A percentile compares a stretch with the other conserved stretches of the same genome.
These are phyloP conservation scores for Oreotrochilus melanogaster DNA, from an alignment of 2,113 vertebrate species.

Conservation along the genomic window DNA sequence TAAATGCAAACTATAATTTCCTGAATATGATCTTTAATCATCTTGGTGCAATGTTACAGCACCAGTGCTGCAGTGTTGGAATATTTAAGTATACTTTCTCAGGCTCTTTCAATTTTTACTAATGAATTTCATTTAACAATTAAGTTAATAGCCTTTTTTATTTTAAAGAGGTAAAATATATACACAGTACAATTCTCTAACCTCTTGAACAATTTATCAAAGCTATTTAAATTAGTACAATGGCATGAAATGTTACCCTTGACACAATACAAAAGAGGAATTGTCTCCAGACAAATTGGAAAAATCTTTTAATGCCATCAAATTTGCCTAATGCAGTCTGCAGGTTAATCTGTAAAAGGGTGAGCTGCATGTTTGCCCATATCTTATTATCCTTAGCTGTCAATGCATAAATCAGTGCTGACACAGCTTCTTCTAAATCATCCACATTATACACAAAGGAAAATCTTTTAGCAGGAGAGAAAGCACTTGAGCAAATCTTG, in stretches of 20 bases:
- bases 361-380: slow-evolving; percentile 82
- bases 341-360: slow-evolving; percentile 88
- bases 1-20: slow-evolving; percentile 57
- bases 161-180: slow-evolving; percentile 82
- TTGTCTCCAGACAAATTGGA: slow-evolving; percentile 88
- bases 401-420: slow-evolving; percentile 87
- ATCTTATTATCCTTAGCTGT: slow-evolving; percentile 87
- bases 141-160: slow-evolving; percentile 85
- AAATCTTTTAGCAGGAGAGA: slow-evolving; percentile 55
- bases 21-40: slow-evolving; percentile 58
- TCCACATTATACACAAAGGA: slow-evolving; percentile 72
- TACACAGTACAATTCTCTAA: slow-evolving; percentile 78
- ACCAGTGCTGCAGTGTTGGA: background rate
- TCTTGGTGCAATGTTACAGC: slow-evolving; percentile 50
- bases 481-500: slow-evolving; percentile 71
- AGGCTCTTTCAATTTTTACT: slow-evolving; percentile 69
- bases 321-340: slow-evolving; percentile 91
- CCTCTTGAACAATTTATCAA: slow-evolving; percentile 83
- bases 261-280: slow-evolving; percentile 85
- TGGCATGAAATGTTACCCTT: slow-evolving; percentile 84
- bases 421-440: slow-evolving; percentile 85
- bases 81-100: slow-evolving; percentile 52
- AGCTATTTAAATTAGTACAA: slow-evolving; percentile 84
- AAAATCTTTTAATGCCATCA: slow-evolving; percentile 88
- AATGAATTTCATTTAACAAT: slow-evolving; percentile 84